A percentile compares a stretch with the other conserved stretches of the same genome.
These are phyloP conservation scores for Dasyurus viverrinus DNA, from an alignment of 2,113 vertebrate genomes.

Conservation along the genomic window DNA sequence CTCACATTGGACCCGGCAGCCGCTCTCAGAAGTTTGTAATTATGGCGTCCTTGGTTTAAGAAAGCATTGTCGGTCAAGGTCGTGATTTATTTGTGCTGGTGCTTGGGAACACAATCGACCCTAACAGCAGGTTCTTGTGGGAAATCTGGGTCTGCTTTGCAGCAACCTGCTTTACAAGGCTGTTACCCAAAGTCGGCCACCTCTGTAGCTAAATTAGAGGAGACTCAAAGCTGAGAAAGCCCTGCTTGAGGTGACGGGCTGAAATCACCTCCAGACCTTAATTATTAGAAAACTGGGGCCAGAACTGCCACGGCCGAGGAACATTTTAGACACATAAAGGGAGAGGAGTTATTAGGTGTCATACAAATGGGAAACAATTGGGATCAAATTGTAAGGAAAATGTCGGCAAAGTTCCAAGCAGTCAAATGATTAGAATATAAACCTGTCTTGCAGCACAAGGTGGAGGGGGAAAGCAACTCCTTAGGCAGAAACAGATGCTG, in stretches of 20 bases:
- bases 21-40: neutral
- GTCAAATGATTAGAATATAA: constrained; percentile 14
- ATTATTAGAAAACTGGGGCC: neutral
- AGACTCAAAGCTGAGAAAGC: neutral
- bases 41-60: neutral
- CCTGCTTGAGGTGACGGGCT: neutral
- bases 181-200: neutral
- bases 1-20: rapidly evolving
- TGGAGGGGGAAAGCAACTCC: constrained; percentile 6
- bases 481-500: constrained; percentile 10
- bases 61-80: neutral
- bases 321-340: constrained; percentile 39
- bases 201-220: neutral
- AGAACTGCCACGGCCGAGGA: neutral
- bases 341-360: constrained; percentile 54
- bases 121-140: neutral
- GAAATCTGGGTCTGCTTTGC: neutral
- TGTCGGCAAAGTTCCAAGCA: constrained; percentile 57
- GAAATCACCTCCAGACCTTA: neutral
- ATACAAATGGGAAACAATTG: constrained; percentile 67
- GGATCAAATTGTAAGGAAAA: constrained; percentile 49
- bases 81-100: neutral
- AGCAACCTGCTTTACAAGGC: neutral
- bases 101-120: neutral
- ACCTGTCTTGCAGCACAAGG: constrained; percentile 5